phyloP scores from a whole-genome alignment of 2,888 invertebrate species.

The Hipparchia semele region DNA sequence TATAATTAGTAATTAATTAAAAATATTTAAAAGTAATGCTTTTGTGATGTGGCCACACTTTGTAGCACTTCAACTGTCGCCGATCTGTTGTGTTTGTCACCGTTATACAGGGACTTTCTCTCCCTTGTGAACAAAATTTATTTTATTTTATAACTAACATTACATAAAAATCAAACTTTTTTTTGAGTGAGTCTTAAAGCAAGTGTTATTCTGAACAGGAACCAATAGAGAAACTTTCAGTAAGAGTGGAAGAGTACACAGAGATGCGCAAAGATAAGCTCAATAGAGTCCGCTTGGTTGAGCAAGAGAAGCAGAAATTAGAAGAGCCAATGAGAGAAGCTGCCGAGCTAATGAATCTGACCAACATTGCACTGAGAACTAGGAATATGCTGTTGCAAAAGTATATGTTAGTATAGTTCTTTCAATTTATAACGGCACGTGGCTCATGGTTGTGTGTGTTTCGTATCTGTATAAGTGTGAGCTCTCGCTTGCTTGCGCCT shows the following conservation, averaged over 20 bases:
- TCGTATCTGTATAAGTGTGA: too few relatives aligned
- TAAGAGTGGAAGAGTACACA: conserved; percentile 88
- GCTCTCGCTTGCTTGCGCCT: too few relatives aligned
- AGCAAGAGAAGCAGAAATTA: conserved; percentile 89
- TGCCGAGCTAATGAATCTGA: conserved; percentile 88
- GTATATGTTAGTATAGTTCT: conserved; percentile 78
- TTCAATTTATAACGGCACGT: too few relatives aligned
- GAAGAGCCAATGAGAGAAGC: conserved; percentile 91
- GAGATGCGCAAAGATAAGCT: conserved; percentile 91
- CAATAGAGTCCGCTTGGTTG: conserved; percentile 91
- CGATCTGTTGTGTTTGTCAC: too few relatives aligned
- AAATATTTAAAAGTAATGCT: not conserved
- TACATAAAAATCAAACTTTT: too few relatives aligned
- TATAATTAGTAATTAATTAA: not conserved
- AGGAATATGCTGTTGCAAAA: conserved; percentile 89
- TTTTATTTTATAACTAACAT: too few relatives aligned
- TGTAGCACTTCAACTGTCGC: too few relatives aligned
- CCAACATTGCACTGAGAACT: conserved; percentile 88
- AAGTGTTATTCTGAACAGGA: conserved; percentile 70
- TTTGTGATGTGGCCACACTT: too few relatives aligned
- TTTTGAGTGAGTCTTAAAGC: not conserved
- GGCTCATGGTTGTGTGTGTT: too few relatives aligned
- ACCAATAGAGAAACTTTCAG: conserved; percentile 89
- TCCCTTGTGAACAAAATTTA: too few relatives aligned
- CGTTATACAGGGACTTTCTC: too few relatives aligned